These are phyloP conservation scores for Ctenomys sociabilis DNA, from an alignment of 2,113 vertebrate species.

Conservation along the genomic window DNA sequence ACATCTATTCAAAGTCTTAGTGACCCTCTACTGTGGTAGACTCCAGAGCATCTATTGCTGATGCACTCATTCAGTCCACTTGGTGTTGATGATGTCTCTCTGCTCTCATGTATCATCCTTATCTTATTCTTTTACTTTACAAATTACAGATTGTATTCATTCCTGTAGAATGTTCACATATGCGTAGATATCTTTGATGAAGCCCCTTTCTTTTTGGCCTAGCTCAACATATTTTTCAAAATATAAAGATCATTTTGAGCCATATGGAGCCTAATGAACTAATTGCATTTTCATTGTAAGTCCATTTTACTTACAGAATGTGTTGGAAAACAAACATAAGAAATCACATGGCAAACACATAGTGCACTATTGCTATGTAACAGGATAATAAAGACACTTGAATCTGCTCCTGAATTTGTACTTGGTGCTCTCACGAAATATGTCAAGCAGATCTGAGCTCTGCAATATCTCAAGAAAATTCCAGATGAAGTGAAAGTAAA, in stretches of 20 bases:
- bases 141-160: not conserved
- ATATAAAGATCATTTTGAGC: not conserved
- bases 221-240: conserved; percentile 1
- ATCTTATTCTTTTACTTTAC: not conserved
- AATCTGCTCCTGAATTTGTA: not conserved
- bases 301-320: not conserved
- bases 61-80: not conserved
- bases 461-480: not conserved
- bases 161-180: not conserved
- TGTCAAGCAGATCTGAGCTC: not conserved
- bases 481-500: not conserved
- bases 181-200: not conserved
- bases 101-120: not conserved
- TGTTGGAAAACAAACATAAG: not conserved
- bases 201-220: not conserved
- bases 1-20: not conserved
- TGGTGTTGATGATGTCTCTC: not conserved
- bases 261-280: not conserved
- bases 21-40: not conserved
- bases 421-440: not conserved
- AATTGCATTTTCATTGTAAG: not conserved
- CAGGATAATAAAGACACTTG: not conserved
- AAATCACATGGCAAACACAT: not conserved
- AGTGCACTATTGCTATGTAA: not conserved
- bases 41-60: not conserved